phyloP scores from a whole-genome alignment of 2,113 vertebrate species.

The Chaenocephalus aceratus region DNA sequence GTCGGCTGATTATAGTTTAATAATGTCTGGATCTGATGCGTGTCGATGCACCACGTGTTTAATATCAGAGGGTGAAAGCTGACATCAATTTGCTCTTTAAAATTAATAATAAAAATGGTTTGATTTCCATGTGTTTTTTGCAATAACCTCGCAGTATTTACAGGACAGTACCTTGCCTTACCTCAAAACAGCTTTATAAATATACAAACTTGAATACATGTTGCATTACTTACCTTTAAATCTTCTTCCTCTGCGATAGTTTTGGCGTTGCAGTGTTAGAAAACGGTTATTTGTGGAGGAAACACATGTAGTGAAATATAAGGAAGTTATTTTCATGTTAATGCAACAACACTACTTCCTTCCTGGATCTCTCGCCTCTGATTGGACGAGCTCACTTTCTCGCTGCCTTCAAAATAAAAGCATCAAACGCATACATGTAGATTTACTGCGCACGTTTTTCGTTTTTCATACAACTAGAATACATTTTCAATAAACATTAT shows the following conservation, averaged over 20 bases:
- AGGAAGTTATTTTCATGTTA: constrained; percentile 61
- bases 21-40: not conserved
- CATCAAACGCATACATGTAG: rapidly evolving
- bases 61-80: not conserved
- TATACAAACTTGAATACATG: not conserved
- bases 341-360: constrained; percentile 70
- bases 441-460: not conserved
- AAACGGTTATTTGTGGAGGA: constrained; percentile 13
- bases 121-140: not conserved
- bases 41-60: not conserved
- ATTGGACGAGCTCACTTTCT: constrained; percentile 61
- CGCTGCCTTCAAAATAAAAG: constrained; percentile 60
- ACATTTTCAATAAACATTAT: rapidly evolving
- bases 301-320: constrained; percentile 32
- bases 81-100: not conserved
- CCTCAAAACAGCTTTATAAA: not conserved
- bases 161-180: not conserved
- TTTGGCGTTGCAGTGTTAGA: not conserved
- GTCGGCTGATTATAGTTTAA: no score
- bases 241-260: not conserved
- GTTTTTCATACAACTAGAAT: not conserved
- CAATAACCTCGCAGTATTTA: not conserved
- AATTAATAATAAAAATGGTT: not conserved
- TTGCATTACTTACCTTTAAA: constrained; percentile 55
- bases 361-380: constrained; percentile 61